Base-by-base conservation (phyloP, 2,113 vertebrate genomes). In the Macrotis lagotis region DNA sequence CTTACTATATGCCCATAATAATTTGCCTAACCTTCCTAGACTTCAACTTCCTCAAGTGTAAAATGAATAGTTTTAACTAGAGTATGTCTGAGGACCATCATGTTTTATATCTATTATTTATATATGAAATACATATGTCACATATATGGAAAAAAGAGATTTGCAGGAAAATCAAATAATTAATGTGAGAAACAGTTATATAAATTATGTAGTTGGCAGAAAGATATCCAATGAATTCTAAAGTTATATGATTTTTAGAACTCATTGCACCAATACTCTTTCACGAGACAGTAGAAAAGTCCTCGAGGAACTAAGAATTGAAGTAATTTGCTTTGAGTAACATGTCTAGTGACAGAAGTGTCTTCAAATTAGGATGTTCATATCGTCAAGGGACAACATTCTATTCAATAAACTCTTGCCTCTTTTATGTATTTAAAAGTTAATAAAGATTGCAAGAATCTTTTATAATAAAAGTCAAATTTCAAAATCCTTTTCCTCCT, bases 141-240 rank as follows among this genome's bases (percentile, higher is more conserved):
- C 66, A 96, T 92, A 53, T 14, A 2, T 90, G 31, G 74, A 49
- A 49, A 49, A 96, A 95, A 93, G 19, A 59, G 91, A 16, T 96
- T 88, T 89, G 37, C 25, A 74, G 90, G 93, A 53, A 9, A 88
- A 93, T n/a, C 88, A 93, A 95, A 92, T 90, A 92, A 93, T 92
- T 97, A 51, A 83, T 50, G 94, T 50, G 51, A 95, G 94, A 0
- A 25, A 94, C 94, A 92, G 25, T 51, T 93, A 91, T 90, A 50
- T 59, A 90, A 93, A 50, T n/a, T 44, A 44, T 37, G 12, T 66
- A 66, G 11, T 66, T 66, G 59, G 31, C 12, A 37, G 59, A 66
- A 66, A 52, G 3, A 88, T 50, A 92, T 59, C 1, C n/a, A 49
- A 92, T 47, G 48, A 16, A 66, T 16, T 66, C 59, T 66, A 37